Conservation (phyloP, 2,888 invertebrate species). For the Cephus sareptanus region DNA sequence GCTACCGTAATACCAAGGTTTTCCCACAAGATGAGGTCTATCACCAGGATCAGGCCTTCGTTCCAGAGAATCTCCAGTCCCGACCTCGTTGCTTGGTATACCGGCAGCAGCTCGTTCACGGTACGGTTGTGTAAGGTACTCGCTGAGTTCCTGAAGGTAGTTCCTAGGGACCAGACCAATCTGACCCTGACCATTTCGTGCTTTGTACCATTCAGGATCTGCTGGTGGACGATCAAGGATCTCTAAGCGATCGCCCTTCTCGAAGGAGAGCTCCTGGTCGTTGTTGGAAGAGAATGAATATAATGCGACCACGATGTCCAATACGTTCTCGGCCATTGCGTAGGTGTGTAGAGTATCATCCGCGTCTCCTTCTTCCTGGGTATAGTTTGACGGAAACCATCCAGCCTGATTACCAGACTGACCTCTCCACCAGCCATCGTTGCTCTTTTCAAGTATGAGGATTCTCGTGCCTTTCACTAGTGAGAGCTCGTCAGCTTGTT, state of each 20-base stretch:
- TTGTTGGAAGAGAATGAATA: slow-evolving; percentile 95
- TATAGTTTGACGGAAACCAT: slow-evolving; percentile 99
- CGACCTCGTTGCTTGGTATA: slow-evolving; percentile 53
- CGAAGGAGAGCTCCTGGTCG: slow-evolving; percentile 95
- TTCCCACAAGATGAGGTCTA: slow-evolving; percentile 79
- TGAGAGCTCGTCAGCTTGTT: slow-evolving; percentile 95
- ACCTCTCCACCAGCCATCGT: slow-evolving; percentile 98
- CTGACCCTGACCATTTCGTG: slow-evolving; percentile 91
- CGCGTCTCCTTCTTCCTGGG: slow-evolving; percentile 88
- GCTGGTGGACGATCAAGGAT: slow-evolving; percentile 95
- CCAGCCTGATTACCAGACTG: slow-evolving; percentile 78
- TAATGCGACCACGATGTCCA: slow-evolving; percentile 94
- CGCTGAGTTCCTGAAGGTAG: slow-evolving; percentile 91
- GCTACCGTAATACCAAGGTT: slow-evolving; percentile 98
- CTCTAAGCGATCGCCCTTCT: slow-evolving; percentile 95
- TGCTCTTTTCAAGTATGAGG: slow-evolving; percentile 96
- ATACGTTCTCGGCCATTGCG: slow-evolving; percentile 94
- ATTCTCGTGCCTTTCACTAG: slow-evolving; percentile 95
- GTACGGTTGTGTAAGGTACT: slow-evolving; percentile 88
- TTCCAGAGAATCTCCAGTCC: slow-evolving; percentile 68
- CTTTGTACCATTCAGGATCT: slow-evolving; percentile 99
- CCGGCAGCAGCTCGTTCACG: slow-evolving; percentile 67
- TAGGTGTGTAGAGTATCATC: slow-evolving; percentile 92
- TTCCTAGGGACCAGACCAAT: slow-evolving; percentile 95
- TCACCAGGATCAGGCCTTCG: slow-evolving; percentile 69